Evolutionary conservation across 1,140 invertebrate species (phyloP), one percentile per base, ranked within the genome.

Genomic region (Steinernema feltiae): DNA sequence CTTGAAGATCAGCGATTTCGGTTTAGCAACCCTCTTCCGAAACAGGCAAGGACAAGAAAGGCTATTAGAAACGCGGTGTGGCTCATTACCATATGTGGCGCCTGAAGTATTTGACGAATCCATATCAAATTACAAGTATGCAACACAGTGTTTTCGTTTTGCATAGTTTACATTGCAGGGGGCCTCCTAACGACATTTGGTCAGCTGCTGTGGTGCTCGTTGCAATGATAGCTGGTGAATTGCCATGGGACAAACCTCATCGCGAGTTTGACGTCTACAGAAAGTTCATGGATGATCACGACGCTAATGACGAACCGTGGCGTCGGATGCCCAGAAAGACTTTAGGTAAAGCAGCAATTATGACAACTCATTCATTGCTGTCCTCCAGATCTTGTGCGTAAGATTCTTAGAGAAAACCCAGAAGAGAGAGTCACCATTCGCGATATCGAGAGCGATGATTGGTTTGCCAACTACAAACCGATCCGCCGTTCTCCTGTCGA

Each of bases 1-100:
- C 85, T 88, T 98, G 48, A 98, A 98, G 90, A 94, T 99, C 76
- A 92, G 93, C 0, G 96, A 99, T 89, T 98, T 98, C 90, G 96
- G 96, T 74, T 90, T 98, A 89, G 94, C 95, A 17, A 98, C 96
- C 1, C 88, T 97, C 78, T 91, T 90, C 80, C 84, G 89, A 30
- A 85, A 63, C 24, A 27, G 88, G 78, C 84, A 89, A 30, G 89
- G 89, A 12, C 81, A 90, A 82, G 93, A 95, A 88, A 90, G 95
- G 69, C 87, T 91, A 78, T 88, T 98, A 82, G 91, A 93, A 78
- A 92, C 92, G 82, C 91, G 91, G 84, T 97, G 95, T 89, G 95
- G 95, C 31, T 97, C 95, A 24, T 87, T 93, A 76, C 94, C 95
- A 0, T 99, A 99, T 88, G 92, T 95, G 41, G 94, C 95, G n/a